phyloP scores from a whole-genome alignment of 2,797 vertebrate species.

The Carapus acus region DNA sequence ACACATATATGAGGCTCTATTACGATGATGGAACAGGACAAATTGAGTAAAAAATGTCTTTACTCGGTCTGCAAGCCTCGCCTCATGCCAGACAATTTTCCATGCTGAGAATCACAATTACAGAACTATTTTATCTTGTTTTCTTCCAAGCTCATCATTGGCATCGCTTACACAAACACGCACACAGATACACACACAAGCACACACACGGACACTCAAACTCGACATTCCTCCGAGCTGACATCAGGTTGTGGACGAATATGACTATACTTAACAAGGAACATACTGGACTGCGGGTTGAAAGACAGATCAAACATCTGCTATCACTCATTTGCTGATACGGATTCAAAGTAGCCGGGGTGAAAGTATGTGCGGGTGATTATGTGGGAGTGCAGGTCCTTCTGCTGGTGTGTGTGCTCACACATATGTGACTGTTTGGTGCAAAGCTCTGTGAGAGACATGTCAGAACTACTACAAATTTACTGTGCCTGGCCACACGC shows the following conservation, averaged over 20 bases:
- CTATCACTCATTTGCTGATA: slow-evolving; percentile 57
- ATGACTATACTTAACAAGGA: slow-evolving; percentile 28
- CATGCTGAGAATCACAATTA: no score
- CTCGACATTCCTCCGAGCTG: slow-evolving; percentile 52
- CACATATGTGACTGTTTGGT: slow-evolving; percentile 16
- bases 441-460: neutral
- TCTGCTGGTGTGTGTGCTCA: slow-evolving; percentile 16
- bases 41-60: no score
- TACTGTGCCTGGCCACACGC: slow-evolving; percentile 5
- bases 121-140: no score
- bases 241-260: slow-evolving; percentile 44
- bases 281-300: slow-evolving; percentile 48
- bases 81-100: neutral
- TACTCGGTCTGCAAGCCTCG: slow-evolving; percentile 6
- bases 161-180: neutral
- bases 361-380: slow-evolving; percentile 34
- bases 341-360: slow-evolving; percentile 37
- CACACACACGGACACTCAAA: slow-evolving; percentile 14
- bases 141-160: no score
- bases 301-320: slow-evolving; percentile 62
- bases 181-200: neutral
- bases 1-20: neutral
- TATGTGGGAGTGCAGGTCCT: slow-evolving; percentile 18
- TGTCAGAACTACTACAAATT: neutral
- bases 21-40: no score